Evolutionary conservation across 2,888 invertebrate genomes (phyloP), one percentile per base, ranked within the genome.

Genomic region (Palloptera scutellata): DNA sequence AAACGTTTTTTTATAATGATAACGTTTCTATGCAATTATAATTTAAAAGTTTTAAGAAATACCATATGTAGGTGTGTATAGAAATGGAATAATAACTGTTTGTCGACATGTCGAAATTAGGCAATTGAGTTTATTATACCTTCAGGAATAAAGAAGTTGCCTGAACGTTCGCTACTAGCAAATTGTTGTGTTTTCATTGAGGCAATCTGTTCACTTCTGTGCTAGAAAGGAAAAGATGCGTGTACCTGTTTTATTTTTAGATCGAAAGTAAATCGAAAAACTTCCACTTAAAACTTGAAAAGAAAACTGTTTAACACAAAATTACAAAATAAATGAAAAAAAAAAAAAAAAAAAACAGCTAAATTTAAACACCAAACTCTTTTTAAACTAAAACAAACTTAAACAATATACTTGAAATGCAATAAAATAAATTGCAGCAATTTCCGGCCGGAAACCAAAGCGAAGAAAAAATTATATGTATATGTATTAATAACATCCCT

Each of bases 391-490:
- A n/a, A n/a, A 15, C 43, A 30, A 54, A 55, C 13, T 10, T n/a
- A 15, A 43, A 54, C 12, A 52, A 62, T 42, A 54, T 43, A 75
- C 70, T 69, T 73, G 68, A 77, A 78, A 79, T 74, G 75, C 78
- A 78, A 78, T 78, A 77, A 80, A 79, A 79, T 77, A 79, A 79
- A 80, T 80, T 78, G 77, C 77, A 77, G 73, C 77, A 77, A 79
- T 75, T 77, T 79, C 69, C 72, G 72, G 42, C 10, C 42, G 40
- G 48, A 52, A 52, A 30, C 15, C 19, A 63, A 48, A 42, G 13
- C 20, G 30, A 45, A 20, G 48, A 12, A 58, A 17, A 20, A 15
- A n/a, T 13, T 12, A 40, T 41, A 58, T 57, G 41, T 41, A n/a
- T 52, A 61, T 54, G 45, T 63, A 41, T 58, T 55, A 55, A 63